Evolutionary conservation across 2,888 invertebrate genomes (phyloP).

Genomic region (Schrankia costaestrigalis): DNA sequence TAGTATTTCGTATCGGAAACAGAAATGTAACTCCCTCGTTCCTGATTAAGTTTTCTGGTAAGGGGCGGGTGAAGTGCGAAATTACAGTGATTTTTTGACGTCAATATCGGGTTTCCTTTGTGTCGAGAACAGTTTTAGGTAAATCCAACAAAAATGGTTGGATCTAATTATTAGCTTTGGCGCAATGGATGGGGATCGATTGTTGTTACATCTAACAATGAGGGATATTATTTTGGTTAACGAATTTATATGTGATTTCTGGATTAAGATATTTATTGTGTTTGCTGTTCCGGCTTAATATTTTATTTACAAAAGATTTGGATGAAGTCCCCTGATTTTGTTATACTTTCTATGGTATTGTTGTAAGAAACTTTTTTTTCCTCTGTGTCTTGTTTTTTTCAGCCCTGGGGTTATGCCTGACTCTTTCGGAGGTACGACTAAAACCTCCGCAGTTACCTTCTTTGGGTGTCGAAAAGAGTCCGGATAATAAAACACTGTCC

Average conservation of each 20-base stretch:
- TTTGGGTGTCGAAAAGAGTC: too few species aligned
- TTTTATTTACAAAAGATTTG: too few species aligned
- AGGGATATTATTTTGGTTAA: constrained; percentile 48
- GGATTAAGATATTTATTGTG: constrained; percentile 40
- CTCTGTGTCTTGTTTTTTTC: too few species aligned
- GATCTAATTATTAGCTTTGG: constrained; percentile 74
- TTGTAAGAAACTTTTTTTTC: too few species aligned
- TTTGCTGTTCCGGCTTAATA: too few species aligned
- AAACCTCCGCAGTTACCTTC: too few species aligned
- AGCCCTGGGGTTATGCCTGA: too few species aligned
- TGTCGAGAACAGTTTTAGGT: constrained; percentile 57
- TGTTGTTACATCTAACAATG: constrained; percentile 37
- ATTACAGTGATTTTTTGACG: constrained; percentile 77
- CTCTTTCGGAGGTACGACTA: too few species aligned
- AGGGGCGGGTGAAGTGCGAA: constrained; percentile 62
- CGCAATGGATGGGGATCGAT: constrained; percentile 40
- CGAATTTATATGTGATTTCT: constrained; percentile 53
- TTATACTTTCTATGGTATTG: too few species aligned
- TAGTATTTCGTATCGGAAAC: constrained; percentile 78
- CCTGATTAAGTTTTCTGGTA: constrained; percentile 73
- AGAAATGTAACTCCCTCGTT: constrained; percentile 70
- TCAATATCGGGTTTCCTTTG: constrained; percentile 65
- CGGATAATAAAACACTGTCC: too few species aligned
- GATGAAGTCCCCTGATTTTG: too few species aligned
- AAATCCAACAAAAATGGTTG: constrained; percentile 65